Conservation (phyloP, 2,888 invertebrate species). For the Scelioninae gen. 2 region DNA sequence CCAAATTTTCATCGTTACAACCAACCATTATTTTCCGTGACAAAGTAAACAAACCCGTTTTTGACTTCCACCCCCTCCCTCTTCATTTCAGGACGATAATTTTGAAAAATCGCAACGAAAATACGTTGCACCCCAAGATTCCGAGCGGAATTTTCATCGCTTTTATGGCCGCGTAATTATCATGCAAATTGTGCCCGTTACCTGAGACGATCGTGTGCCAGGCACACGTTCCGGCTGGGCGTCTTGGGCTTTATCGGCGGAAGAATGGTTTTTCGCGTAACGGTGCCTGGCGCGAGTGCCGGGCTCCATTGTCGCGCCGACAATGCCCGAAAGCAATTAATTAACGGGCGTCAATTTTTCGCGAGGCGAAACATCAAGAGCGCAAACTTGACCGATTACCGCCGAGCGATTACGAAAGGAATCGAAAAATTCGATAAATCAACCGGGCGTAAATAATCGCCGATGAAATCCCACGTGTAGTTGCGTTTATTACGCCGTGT, state of each 20-base stretch:
- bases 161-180: slow-evolving; percentile 38
- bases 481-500: slow-evolving; percentile 34
- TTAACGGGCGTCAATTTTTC: slow-evolving; percentile 44
- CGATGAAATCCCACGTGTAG: slow-evolving; percentile 35
- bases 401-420: slow-evolving; percentile 26
- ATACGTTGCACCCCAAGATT: too few species aligned
- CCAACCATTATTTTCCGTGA: too few species aligned
- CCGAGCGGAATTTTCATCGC: slow-evolving; percentile 38
- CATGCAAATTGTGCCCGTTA: slow-evolving; percentile 47
- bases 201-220: slow-evolving; percentile 40
- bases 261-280: slow-evolving; percentile 41
- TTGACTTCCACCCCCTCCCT: too few species aligned
- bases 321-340: slow-evolving; percentile 40
- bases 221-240: slow-evolving; percentile 35
- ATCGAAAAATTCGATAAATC: slow-evolving; percentile 47
- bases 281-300: slow-evolving; percentile 43
- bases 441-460: slow-evolving; percentile 42
- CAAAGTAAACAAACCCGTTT: too few species aligned
- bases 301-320: slow-evolving; percentile 26
- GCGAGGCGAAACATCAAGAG: slow-evolving; percentile 11
- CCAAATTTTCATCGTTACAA: too few species aligned
- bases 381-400: slow-evolving; percentile 51
- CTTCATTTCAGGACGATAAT: too few species aligned
- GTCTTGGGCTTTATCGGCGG: slow-evolving; percentile 20
- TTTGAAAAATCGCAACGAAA: too few species aligned